phyloP scores from a whole-genome alignment of 2,888 invertebrate species.

The Cordilura impudica region DNA sequence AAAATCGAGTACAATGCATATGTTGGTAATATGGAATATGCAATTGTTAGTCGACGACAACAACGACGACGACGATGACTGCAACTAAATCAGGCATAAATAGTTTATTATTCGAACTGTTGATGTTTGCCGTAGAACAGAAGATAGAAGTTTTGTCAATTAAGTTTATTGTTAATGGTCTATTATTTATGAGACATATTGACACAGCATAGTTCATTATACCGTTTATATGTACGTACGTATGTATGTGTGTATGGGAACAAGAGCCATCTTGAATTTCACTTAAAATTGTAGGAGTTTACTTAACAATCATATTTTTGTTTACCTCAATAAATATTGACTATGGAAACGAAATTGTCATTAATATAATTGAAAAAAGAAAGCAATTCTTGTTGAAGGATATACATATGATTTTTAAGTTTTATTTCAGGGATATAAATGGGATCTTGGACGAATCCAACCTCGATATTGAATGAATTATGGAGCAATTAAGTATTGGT shows the following conservation, averaged over 20 bases:
- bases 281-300: slow-evolving; percentile 7
- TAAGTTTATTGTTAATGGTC: slow-evolving; percentile 29
- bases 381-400: neutral
- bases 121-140: neutral
- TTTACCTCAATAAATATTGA: neutral
- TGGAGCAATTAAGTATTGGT: too few relatives aligned
- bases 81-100: neutral
- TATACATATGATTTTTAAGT: too few relatives aligned
- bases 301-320: slow-evolving; percentile 10
- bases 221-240: slow-evolving; percentile 13
- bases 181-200: neutral
- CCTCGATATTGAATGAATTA: too few relatives aligned
- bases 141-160: slow-evolving; percentile 20
- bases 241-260: neutral
- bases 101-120: neutral
- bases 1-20: neutral
- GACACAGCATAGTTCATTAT: slow-evolving; percentile 13
- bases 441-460: too few relatives aligned
- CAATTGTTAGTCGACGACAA: neutral
- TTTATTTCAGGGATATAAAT: too few relatives aligned
- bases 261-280: neutral
- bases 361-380: neutral
- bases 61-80: neutral
- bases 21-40: neutral
- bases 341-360: neutral